Evolutionary conservation across 1,140 invertebrate genomes (phyloP), one percentile per base, ranked within the genome.

Genomic region (Camponotus pennsylvanicus): DNA sequence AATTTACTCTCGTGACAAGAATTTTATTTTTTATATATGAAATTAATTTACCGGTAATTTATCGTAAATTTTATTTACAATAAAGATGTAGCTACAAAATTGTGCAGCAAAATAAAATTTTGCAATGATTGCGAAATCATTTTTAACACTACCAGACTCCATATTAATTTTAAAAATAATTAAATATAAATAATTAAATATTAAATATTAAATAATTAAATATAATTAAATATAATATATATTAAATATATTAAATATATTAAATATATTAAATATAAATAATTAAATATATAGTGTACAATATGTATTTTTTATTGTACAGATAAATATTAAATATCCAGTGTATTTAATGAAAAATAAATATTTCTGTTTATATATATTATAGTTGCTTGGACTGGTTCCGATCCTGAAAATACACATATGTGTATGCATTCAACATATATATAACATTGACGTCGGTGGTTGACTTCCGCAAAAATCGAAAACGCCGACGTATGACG

Each of bases 401-500:
- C 40, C 66, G 78, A n/a, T 1, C 49, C 42, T 75, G 59, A 5
- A 32, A 21, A 27, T 1, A 18, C 59, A 78, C 45, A 18, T 3
- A 49, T n/a, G 67, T 21, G 59, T 61, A 18, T 18, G 40, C 18
- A 45, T 18, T n/a, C 37, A 32, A 37, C 40, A 40, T 42, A 13
- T 11, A 18, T 32, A 15, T 40, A 6, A 85, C 8, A 21, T 13
- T 55, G 15, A 11, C 27, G 69, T n/a, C 34, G 49, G 49, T 18
- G 49, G 15, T 3, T 52, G 34, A 83, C 88, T 92, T 92, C 88
- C 90, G 90, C 88, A 91, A 91, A 89, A 86, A 91, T 88, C 59
- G 66, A 90, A 4, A 5, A 87, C n/a, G 32, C 34, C 61, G 61
- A 79, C 45, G 63, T 57, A 45, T 49, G 40, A 75, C 66, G 45